A percentile compares a stretch with the other conserved stretches of the same genome.
Evolutionary conservation across 2,888 invertebrate genomes (phyloP).

Genomic region (Hyles lineata): DNA sequence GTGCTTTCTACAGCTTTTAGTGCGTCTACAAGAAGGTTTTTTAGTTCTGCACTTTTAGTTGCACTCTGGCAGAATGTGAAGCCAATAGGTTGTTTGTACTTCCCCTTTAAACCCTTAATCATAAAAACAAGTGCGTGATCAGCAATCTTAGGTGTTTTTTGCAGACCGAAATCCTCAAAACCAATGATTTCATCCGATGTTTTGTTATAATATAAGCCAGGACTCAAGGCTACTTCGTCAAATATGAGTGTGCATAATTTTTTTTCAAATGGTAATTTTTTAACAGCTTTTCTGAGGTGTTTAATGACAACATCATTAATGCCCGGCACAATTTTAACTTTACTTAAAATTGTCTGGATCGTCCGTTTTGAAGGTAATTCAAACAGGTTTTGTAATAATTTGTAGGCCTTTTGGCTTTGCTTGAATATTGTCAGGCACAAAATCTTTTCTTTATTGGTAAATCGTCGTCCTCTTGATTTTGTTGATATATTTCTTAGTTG

Average conservation of each 20-base stretch:
- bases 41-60: background rate
- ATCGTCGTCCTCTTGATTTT: slow-evolving; percentile 3
- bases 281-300: background rate
- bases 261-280: background rate
- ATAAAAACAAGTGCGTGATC: background rate
- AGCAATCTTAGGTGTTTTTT: background rate
- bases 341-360: background rate
- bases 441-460: background rate
- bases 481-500: background rate
- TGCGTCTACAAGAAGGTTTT: background rate
- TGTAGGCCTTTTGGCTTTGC: background rate
- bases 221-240: background rate
- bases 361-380: background rate
- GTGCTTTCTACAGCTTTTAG: slow-evolving; percentile 8
- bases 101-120: too few relatives aligned
- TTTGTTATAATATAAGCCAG: background rate
- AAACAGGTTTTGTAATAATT: background rate
- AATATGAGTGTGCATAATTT: background rate
- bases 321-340: background rate
- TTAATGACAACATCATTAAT: background rate
- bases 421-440: background rate
- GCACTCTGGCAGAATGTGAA: too few relatives aligned
- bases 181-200: background rate
- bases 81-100: too few relatives aligned
- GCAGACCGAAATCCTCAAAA: background rate